Percentiles rank a stretch among this genome's conserved stretches.
Conservation (phyloP, 1,140 invertebrate genomes). For the Tribolium madens region DNA sequence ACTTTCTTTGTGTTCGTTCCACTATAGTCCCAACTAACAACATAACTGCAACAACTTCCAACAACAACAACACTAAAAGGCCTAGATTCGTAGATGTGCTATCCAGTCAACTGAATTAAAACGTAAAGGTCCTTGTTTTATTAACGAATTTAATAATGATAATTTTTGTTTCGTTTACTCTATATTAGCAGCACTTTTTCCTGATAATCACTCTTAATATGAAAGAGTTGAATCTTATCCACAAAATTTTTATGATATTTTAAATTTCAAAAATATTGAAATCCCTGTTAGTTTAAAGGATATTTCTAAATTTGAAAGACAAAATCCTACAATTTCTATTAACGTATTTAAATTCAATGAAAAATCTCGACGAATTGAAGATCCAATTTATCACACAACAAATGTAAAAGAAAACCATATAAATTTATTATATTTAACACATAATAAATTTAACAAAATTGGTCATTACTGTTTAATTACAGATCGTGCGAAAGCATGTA, state of each 20-base stretch:
- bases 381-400: background rate
- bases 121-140: too few relatives aligned
- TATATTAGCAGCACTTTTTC: too few relatives aligned
- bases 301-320: background rate
- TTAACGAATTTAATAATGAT: too few relatives aligned
- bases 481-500: background rate
- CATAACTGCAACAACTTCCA: too few relatives aligned
- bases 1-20: too few relatives aligned
- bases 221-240: too few relatives aligned
- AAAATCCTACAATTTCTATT: background rate
- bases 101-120: too few relatives aligned
- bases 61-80: too few relatives aligned
- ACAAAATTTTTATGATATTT: background rate
- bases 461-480: conserved; percentile 39
- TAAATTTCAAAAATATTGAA: background rate
- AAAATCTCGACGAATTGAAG: background rate
- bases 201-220: too few relatives aligned
- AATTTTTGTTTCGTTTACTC: too few relatives aligned
- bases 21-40: too few relatives aligned
- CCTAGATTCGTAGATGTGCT: too few relatives aligned
- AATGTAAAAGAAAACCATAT: background rate
- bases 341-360: background rate
- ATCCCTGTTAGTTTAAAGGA: background rate
- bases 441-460: conserved; percentile 43
- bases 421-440: background rate